Evolutionary conservation across 1,140 invertebrate species (phyloP), one percentile per base, ranked within the genome.

Genomic region (Drosophila serrata): DNA sequence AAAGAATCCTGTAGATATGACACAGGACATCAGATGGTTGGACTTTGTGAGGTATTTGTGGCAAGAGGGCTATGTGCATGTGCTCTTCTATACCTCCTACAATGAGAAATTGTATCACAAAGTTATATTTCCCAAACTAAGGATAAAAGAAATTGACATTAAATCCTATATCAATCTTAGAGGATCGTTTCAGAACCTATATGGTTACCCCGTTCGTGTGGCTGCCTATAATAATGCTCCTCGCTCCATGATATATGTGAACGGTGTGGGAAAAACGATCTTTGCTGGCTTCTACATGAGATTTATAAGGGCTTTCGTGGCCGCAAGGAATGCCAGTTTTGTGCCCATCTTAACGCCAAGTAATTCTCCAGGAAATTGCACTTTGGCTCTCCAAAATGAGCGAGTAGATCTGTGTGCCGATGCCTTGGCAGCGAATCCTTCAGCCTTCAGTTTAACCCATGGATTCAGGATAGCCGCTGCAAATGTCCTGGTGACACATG

Each of bases 361-460:
- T 22, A n/a, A 63, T 31, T 80, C 84, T 0, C 79, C 84, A 0
- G 24, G 45, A 7, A 61, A 88, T 9, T 87, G 84, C 27, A 82
- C 73, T 0, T 9, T 39, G 15, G 60, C 72, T 0, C 7, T 88
- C 45, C 5, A 33, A 0, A 6, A 42, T 6, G 35, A 39, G 15
- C 12, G 67, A 4, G 84, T 88, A 5, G 84, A 87, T 22, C 11
- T 87, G 8, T 87, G 84, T 51, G 59, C 75, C 2, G 84, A 87
- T 55, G 67, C 84, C 19, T 24, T 87, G 53, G 84, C 72, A 1
- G 17, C 45, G 8, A 78, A 60, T 22, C 22, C 63, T 0, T 19
- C 42, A 1, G 39, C 35, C 0, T 82, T 88, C 7, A 43, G 13
- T 1, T 9, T 84, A 9, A 74, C 84, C 0, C 55, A 60, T 4